These are phyloP conservation scores for Chaetodon trifascialis DNA, from an alignment of 2,113 vertebrate genomes.

Conservation along the genomic window DNA sequence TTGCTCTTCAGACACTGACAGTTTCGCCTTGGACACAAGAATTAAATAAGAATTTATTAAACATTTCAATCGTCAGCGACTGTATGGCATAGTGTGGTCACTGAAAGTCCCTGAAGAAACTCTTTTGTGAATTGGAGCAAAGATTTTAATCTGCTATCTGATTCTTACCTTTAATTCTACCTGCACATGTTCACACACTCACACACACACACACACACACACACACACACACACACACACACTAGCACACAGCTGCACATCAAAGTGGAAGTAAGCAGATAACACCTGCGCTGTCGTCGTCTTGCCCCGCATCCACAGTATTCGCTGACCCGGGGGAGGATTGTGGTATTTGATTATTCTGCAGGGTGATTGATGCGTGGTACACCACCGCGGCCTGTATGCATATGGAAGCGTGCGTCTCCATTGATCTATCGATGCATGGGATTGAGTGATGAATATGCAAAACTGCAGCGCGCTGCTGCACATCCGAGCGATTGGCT, in stretches of 20 bases:
- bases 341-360: conserved; percentile 60
- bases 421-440: conserved; percentile 68
- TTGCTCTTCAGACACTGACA: not conserved
- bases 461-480: conserved; percentile 20
- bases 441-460: conserved; percentile 67
- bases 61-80: too few species aligned
- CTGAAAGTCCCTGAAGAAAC: not conserved
- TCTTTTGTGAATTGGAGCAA: not conserved
- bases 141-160: not conserved
- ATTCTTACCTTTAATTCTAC: not conserved
- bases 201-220: not conserved
- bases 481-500: conserved; percentile 30
- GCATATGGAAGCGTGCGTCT: conserved; percentile 61
- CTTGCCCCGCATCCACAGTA: conserved; percentile 35
- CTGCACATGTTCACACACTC: not conserved
- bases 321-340: conserved; percentile 50
- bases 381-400: conserved; percentile 38
- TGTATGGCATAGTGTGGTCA: too few species aligned
- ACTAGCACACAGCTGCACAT: conserved; percentile 12
- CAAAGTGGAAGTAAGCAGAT: conserved; percentile 55
- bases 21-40: too few species aligned
- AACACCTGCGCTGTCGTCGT: conserved; percentile 63
- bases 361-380: conserved; percentile 64
- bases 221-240: not conserved
- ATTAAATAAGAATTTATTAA: too few species aligned